Evolutionary conservation across 2,113 vertebrate genomes (phyloP), one percentile per base, ranked within the genome.

Genomic region (Anhinga anhinga): DNA sequence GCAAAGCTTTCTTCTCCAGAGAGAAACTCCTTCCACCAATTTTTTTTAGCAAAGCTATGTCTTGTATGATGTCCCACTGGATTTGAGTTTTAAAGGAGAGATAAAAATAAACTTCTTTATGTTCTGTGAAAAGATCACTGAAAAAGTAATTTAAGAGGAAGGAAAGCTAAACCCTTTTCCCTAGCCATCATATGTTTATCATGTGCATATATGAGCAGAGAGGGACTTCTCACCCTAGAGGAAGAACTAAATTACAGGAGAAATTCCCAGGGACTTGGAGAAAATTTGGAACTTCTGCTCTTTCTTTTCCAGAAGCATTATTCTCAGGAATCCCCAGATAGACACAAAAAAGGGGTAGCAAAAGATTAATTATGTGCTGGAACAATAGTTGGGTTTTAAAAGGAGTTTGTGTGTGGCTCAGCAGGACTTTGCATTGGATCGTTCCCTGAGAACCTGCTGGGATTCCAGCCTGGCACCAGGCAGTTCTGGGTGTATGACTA

Each of bases 381-480:
- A 96, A 89, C 82, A 92, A 95, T 74, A 74, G 76, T 69, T 92
- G 65, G 9, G 29, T 50, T 84, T 95, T 81, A 71, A 86, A 88
- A 78, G 17, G 11, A 26, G 19, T 74, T 92, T 73, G 62, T 88
- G 36, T 70, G 36, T 70, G 55, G 22, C 93, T 91, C 55, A 81
- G 55, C 44, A 78, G 80, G 88, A 66, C 69, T 91, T 96, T n/a
- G 42, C 0, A 3, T 73, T 78, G 72, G 50, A 88, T 90, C 76
- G 13, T 77, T 86, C 79, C 44, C 50, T 67, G 38, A 77, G 86
- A 96, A 92, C 72, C 88, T 88, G 72, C 80, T 91, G 80, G 50
- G 38, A 71, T 71, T 84, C n/a, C 27, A 95, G 86, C 52, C 88
- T 61, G 55, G 74, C 36, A 88, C 80, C 49, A 86, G 47, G 42